Evolutionary conservation across 2,888 invertebrate genomes (phyloP).

Genomic region (Cephonodes hylas): DNA sequence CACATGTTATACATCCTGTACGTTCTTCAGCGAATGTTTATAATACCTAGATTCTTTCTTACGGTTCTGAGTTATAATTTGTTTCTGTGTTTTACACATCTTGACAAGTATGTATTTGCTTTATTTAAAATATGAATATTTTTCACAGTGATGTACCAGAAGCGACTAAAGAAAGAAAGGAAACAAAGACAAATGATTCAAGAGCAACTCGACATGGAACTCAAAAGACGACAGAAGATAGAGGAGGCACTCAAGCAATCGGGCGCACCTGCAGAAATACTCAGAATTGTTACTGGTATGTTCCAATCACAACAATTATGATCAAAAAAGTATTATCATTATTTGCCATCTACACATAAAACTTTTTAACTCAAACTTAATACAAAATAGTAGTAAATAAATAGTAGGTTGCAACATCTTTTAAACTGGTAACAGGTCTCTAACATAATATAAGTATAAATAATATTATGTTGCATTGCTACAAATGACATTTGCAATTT

Average conservation of each 20-base stretch:
- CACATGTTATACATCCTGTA: conserved; percentile 20
- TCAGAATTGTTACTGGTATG: conserved; percentile 90
- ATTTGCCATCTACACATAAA: not conserved
- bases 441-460: not conserved
- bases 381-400: too few relatives aligned
- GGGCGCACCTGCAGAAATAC: conserved; percentile 87
- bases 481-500: too few relatives aligned
- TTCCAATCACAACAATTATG: not conserved
- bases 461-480: not conserved
- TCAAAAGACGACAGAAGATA: conserved; percentile 88
- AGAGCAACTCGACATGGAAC: conserved; percentile 90
- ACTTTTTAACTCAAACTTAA: too few relatives aligned
- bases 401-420: too few relatives aligned
- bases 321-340: not conserved
- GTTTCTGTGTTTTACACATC: not conserved
- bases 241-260: conserved; percentile 90
- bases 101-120: not conserved
- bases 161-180: conserved; percentile 93
- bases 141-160: conserved; percentile 89
- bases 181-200: conserved; percentile 91
- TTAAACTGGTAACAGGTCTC: too few relatives aligned
- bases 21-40: conserved; percentile 18
- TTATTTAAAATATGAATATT: conserved; percentile 7
- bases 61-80: conserved; percentile 15
- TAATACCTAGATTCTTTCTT: conserved; percentile 17